Evolutionary conservation across 30 jellyfish, hydroid and myxozoan genomes (phyloP), one percentile per base, ranked within the genome.

Genomic region (Aurelia sp.): DNA sequence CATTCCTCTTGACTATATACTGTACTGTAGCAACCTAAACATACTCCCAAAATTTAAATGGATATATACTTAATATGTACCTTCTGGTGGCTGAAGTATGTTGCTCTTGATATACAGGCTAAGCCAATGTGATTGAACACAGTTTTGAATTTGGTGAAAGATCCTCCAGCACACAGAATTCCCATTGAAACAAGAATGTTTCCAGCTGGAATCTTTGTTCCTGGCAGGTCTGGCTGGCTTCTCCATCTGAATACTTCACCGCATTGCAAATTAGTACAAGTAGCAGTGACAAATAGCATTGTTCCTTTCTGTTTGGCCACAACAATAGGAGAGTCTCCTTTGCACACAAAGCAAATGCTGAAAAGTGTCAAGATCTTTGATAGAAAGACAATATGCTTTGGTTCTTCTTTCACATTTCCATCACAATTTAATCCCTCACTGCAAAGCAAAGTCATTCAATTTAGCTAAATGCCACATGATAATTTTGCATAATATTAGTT

Each of bases 221-320:
- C 79, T 31, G 60, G 66, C 69, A 82, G 19, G 63, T 58, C 22
- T 11, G 92, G 92, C 40, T 82, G 92, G 78, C 78, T 82, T 23
- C 71, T 17, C 87, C 92, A 82, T 82, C 69, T n/a, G 4, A 23
- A 71, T 80, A 82, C 22, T 52, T 62, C 27, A 22, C 58, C 37
- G 58, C 40, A 63, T 44, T 37, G n/a, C n/a, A n/a, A n/a, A n/a
- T n/a, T n/a, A n/a, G n/a, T 19, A 62, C 89, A 78, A 13, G 22
- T 31, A 20, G 64, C 40, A 37, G 33, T 57, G 20, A 82, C 33
- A 37, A 13, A 68, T 17, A 72, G 53, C 92, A 82, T 68, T 20
- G 92, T 48, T 11, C 92, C 86, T 12, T 27, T 40, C 21, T 19
- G 41, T 57, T 62, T 52, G 30, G 44, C 27, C 35, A 21, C 69